Conservation (phyloP, 2,797 vertebrate genomes). For the Intellagama lesueurii region DNA sequence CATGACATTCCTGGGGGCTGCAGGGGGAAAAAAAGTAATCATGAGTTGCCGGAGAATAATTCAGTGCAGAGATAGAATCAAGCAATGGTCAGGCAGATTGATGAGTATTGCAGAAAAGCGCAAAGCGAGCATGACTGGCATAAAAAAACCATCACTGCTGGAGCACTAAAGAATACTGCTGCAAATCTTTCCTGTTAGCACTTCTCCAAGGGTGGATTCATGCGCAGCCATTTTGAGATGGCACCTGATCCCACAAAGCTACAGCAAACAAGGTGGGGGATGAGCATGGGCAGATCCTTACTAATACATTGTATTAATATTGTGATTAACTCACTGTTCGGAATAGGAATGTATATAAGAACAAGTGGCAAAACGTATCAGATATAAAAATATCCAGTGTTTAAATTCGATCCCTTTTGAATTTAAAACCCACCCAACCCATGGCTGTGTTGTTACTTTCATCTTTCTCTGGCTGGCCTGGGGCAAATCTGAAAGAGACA, state of each 20-base stretch:
- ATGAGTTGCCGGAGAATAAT: slow-evolving; percentile 22
- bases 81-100: slow-evolving; percentile 38
- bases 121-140: slow-evolving; percentile 15
- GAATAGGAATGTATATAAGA: no score
- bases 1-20: slow-evolving; percentile 26
- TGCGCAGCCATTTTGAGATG: not conserved
- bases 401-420: no score
- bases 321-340: no score
- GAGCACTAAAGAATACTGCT: not conserved
- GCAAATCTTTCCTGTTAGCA: not conserved
- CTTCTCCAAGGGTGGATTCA: not conserved
- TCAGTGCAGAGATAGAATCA: slow-evolving; percentile 35
- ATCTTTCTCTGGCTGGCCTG: no score
- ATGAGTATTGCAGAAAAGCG: slow-evolving; percentile 31
- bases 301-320: no score
- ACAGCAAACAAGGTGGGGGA: not conserved
- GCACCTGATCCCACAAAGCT: not conserved
- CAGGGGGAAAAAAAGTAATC: slow-evolving; percentile 33
- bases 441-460: no score
- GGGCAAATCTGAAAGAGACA: not conserved
- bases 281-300: no score
- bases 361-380: no score
- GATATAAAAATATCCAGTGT: no score
- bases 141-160: not conserved
- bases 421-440: no score